phyloP scores from a whole-genome alignment of 2,113 vertebrate genomes.

The Marcusenius ussheri region DNA sequence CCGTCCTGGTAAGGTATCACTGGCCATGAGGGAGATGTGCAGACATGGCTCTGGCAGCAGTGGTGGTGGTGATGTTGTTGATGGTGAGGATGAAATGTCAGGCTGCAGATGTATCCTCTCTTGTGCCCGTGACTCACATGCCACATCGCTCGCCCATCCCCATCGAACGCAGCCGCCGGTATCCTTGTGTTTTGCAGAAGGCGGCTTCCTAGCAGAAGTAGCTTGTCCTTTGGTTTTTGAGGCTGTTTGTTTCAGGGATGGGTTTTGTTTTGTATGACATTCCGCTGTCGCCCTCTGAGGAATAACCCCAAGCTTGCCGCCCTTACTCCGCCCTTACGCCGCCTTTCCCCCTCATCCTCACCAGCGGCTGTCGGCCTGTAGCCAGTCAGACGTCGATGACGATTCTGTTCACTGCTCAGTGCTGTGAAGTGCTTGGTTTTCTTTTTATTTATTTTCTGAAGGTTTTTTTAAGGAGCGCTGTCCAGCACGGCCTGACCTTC shows the following conservation, averaged over 20 bases:
- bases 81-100: constrained; percentile 59
- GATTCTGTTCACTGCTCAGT: constrained; percentile 21
- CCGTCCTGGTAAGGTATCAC: constrained; percentile 65
- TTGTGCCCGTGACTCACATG: constrained; percentile 60
- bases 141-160: constrained; percentile 35
- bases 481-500: not conserved
- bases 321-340: not conserved
- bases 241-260: constrained; percentile 13
- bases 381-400: not conserved
- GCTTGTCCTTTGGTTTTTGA: not conserved
- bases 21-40: constrained; percentile 32
- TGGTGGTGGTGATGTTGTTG: not conserved
- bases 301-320: not conserved
- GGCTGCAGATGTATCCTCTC: constrained; percentile 71
- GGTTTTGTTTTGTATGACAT: constrained; percentile 2
- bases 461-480: not conserved
- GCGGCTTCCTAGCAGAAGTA: not conserved
- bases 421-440: constrained; percentile 1
- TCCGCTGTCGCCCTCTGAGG: constrained; percentile 27
- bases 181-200: not conserved
- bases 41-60: constrained; percentile 18
- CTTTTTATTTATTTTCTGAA: not conserved
- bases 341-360: constrained; percentile 8
- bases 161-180: not conserved
- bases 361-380: constrained; percentile 17